Evolutionary conservation across 2,113 vertebrate species (phyloP).

Genomic region (Grantiella picta): DNA sequence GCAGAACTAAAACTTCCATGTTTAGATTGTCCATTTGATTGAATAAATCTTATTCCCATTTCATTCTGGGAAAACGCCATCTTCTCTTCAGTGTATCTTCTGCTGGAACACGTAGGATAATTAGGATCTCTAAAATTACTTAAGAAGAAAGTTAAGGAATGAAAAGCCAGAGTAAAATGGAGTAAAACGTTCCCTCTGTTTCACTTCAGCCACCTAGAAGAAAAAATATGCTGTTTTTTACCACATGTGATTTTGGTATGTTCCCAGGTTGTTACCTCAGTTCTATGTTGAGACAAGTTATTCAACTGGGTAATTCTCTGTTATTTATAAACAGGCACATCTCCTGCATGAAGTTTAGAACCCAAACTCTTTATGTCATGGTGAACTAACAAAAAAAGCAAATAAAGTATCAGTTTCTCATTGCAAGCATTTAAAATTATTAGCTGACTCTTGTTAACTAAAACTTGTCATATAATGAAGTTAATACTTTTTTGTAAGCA

Average conservation of each 20-base stretch:
- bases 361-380: neutral
- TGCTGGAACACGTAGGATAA: accelerated
- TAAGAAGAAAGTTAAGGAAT: neutral
- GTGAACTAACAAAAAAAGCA: neutral
- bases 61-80: neutral
- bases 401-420: neutral
- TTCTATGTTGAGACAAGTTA: neutral
- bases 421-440: neutral
- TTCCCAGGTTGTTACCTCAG: neutral
- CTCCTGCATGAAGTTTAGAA: neutral
- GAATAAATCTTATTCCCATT: neutral
- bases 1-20: neutral
- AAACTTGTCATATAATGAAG: neutral
- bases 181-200: neutral
- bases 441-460: neutral
- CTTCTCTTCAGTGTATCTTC: neutral
- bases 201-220: neutral
- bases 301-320: neutral
- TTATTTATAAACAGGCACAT: neutral
- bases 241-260: neutral
- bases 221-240: neutral
- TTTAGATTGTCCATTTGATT: neutral
- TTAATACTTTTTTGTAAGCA: neutral
- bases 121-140: neutral
- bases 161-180: neutral